Evolutionary conservation across 2,797 vertebrate species (phyloP), one percentile per base, ranked within the genome.

Genomic region (Presbytis comata): DNA sequence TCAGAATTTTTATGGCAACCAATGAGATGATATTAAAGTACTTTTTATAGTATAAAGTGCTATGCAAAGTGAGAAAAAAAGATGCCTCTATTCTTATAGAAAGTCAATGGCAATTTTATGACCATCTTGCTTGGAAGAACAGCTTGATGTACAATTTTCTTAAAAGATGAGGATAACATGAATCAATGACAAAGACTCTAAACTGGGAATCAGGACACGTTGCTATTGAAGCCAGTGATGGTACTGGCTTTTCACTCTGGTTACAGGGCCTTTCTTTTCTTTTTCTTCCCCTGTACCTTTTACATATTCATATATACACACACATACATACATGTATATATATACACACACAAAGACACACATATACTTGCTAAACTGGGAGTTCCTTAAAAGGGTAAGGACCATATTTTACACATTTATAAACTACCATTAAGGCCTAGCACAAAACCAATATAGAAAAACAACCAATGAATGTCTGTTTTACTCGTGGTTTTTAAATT

Each of bases 361-460:
- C 0, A 87, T 0, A 57, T 1, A 61, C 39, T 48, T 28, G 3
- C 22, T 82, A 55, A 84, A 70, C 0, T 26, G 8, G 44, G 30
- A 87, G 4, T 59, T 24, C 48, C 48, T 61, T 55, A 10, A 84
- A 95, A 95, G 64, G 9, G 5, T 10, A 41, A 1, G 8, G 79
- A 78, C 8, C 1, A 14, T 87, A 44, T 76, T 79, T 80, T 41
- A 80, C 22, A 72, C 12, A 19, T n/a, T 24, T 5, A 30, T 41
- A 86, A 92, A 82, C 30, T 22, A 83, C 21, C 67, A 92, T 7
- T 11, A 93, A 91, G 3, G 9, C 13, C 26, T 21, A 39, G 14
- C 44, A 83, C 36, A 91, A 95, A 93, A 91, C 30, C 22, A n/a
- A 48, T 67, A 72, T 9, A 48, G 24, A 88, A 83, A 89, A 91